Conservation (phyloP, 2,797 vertebrate genomes). For the Diplodus puntazzo region DNA sequence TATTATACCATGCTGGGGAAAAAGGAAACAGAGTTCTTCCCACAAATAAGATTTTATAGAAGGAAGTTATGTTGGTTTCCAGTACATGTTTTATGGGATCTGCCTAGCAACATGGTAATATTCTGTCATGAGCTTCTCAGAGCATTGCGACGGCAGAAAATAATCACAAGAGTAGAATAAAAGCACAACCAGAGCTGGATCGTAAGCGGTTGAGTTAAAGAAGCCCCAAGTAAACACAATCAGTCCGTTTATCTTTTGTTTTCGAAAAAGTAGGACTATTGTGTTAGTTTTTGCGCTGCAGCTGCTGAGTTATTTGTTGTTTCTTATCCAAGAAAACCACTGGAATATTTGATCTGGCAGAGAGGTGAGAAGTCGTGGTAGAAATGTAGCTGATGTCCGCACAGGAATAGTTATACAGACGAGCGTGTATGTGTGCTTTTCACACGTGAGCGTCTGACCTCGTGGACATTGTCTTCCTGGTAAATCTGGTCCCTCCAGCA, state of each 20-base stretch:
- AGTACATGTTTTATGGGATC: constrained; percentile 23
- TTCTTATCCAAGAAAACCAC: background rate
- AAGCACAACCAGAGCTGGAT: background rate
- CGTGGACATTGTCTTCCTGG: constrained; percentile 93
- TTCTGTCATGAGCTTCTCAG: background rate
- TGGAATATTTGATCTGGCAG: background rate
- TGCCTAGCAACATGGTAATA: constrained; percentile 13
- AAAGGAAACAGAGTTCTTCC: constrained; percentile 5
- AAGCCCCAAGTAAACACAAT: background rate
- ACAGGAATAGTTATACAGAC: constrained; percentile 23
- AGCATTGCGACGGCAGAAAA: background rate
- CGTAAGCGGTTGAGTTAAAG: background rate
- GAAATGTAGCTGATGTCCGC: constrained; percentile 22
- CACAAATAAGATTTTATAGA: constrained; percentile 39
- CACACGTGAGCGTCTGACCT: constrained; percentile 76
- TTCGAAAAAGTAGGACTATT: too few relatives aligned
- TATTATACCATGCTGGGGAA: constrained; percentile 22
- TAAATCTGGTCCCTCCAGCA: constrained; percentile 93
- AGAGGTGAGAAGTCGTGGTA: constrained; percentile 1
- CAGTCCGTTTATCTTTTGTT: background rate
- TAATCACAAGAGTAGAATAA: constrained; percentile 14
- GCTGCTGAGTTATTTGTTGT: background rate
- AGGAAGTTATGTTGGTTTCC: constrained; percentile 21
- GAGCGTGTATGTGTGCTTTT: constrained; percentile 33
- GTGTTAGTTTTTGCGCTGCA: too few relatives aligned